A percentile compares a stretch with the other conserved stretches of the same genome.
phyloP scores from a whole-genome alignment of 1,140 invertebrate genomes.

The Liolophura sinensis region DNA sequence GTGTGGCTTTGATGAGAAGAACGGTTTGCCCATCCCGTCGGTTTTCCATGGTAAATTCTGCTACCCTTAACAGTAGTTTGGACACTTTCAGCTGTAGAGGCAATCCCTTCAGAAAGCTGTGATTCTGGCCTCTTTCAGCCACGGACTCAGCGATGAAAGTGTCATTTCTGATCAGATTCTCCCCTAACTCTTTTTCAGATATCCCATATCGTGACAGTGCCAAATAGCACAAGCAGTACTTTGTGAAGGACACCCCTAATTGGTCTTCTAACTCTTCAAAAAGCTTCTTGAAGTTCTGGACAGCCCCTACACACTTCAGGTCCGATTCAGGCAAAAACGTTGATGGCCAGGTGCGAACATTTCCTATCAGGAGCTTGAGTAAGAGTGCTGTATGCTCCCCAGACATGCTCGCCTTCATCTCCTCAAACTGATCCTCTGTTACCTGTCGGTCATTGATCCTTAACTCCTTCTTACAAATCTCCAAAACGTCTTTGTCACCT shows the following conservation, averaged over 20 bases:
- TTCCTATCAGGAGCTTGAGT: slow-evolving; percentile 4
- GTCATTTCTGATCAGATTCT: slow-evolving; percentile 20
- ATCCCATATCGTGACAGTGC: slow-evolving; percentile 19
- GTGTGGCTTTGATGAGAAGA: slow-evolving; percentile 6
- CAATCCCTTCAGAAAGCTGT: slow-evolving; percentile 27
- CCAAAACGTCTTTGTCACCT: no score
- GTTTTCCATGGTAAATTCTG: slow-evolving; percentile 13
- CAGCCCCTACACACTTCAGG: slow-evolving; percentile 7
- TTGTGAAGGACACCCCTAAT: slow-evolving; percentile 17
- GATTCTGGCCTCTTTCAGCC: slow-evolving; percentile 15
- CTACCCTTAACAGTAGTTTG: slow-evolving; percentile 13
- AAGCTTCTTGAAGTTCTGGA: slow-evolving; percentile 13
- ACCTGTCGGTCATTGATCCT: slow-evolving; percentile 4
- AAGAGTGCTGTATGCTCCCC: slow-evolving; percentile 12
- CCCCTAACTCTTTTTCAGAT: slow-evolving; percentile 17
- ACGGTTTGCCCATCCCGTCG: slow-evolving; percentile 28
- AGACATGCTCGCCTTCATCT: slow-evolving; percentile 11
- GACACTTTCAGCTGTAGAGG: slow-evolving; percentile 25
- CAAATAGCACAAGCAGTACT: slow-evolving; percentile 21
- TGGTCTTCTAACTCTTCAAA: slow-evolving; percentile 16
- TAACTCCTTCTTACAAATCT: slow-evolving; percentile 8
- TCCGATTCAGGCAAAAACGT: slow-evolving; percentile 16
- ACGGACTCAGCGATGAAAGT: slow-evolving; percentile 18
- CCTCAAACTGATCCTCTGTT: slow-evolving; percentile 14
- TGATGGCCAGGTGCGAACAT: slow-evolving; percentile 19